Base-by-base conservation (phyloP, 1,140 invertebrate genomes). In the Megathymus violae region DNA sequence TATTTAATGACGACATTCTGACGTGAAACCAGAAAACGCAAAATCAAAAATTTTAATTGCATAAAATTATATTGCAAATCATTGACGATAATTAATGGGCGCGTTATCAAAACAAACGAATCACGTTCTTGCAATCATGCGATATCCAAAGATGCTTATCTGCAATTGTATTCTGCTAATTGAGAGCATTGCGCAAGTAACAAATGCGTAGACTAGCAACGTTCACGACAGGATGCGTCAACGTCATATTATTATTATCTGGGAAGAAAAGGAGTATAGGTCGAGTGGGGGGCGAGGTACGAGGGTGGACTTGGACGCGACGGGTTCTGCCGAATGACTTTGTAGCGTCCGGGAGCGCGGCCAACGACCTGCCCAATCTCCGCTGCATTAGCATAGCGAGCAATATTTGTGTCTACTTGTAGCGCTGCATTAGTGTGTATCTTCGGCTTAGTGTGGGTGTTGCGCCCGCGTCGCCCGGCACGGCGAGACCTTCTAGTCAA, bases 331-430 rank as follows among this genome's bases (percentile, higher is more conserved):
- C 83, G 85, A 91, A 88, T 88, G 88, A 86, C 87, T 91, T 81
- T 78, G 85, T 80, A 84, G 85, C 89, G 90, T 91, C 89, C 91
- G 87, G 85, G 88, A 87, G 88, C 80, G 89, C 83, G 91, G 90
- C 79, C 91, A 91, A 85, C 82, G 89, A 92, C 90, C 89, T 91
- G 87, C 85, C 90, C 91, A 91, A 91, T 92, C 91, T 92, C 88
- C 80, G 85, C 78, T 85, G 89, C 91, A 91, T 92, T 92, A 91
- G 91, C 91, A 91, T 91, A 88, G 88, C 91, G 76, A 87, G 84
- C 84, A 86, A 88, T 89, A 88, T 88, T 84, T 76, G 78, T 83
- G 77, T 88, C 75, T 82, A 83, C 58, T 54, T 41, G 40, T 0
- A 3, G 50, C 46, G 25, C 46, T 36, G n/a, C n/a, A n/a, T n/a